Evolutionary conservation across 2,888 invertebrate species (phyloP), one percentile per base, ranked within the genome.

Genomic region (Sarcophaga caerulescens): DNA sequence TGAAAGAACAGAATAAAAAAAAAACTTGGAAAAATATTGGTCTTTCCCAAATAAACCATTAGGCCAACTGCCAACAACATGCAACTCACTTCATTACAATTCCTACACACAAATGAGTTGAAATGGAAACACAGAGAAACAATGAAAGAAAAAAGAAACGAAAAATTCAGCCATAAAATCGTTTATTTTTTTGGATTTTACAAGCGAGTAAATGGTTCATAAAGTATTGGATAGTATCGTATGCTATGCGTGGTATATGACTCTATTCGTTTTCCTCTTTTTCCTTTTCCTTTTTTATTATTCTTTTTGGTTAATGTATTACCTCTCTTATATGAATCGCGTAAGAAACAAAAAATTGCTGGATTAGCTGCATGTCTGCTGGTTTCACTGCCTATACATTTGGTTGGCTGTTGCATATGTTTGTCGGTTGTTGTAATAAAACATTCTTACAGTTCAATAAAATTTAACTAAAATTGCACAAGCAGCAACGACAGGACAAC

Each of bases 371-470:
- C 8, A 35, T 35, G 60, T 12, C 45, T 10, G 35, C 23, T 35
- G 10, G 8, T 5, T 10, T 6, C 17, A 3, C 19, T 59, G 57
- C 14, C 25, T 57, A 52, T 73, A 14, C 14, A 47, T 59, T 71
- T 12, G 65, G 25, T 10, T 35, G 44, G 19, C 68, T 47, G 52
- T n/a, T 70, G 62, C 12, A n/a, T 5, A 17, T 17, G 52, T 21
- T 59, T 71, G 62, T 47, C 44, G 66, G 45, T 47, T 66, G 57
- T 75, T 68, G 52, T 62, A 81, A 81, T 86, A 86, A 86, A 86
- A 84, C 84, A 86, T 86, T 74, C 81, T 80, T 70, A 52, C 25
- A 66, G 70, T 80, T 84, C 84, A 76, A 84, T 84, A 84, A 76
- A 79, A 84, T 75, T 75, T 65, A 76, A 52, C 65, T 23, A 65